phyloP scores from a whole-genome alignment of 2,888 invertebrate genomes.

The Oithona nana region DNA sequence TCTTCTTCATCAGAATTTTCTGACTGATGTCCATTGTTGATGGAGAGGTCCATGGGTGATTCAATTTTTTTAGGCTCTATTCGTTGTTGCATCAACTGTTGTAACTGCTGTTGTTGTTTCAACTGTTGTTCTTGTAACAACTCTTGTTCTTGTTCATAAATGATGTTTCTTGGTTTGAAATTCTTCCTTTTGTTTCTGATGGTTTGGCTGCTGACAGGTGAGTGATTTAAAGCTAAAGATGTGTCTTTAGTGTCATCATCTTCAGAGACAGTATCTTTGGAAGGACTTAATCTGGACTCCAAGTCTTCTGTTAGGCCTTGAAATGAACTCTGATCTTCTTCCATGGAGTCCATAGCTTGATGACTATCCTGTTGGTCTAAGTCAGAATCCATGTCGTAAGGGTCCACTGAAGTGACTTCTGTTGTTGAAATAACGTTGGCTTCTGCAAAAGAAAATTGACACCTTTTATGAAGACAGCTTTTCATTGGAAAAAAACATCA shows the following conservation, averaged over 20 bases:
- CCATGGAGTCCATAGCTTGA: too few relatives aligned
- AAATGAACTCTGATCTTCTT: too few relatives aligned
- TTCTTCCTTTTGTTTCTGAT: conserved; percentile 57
- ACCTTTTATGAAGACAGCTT: too few relatives aligned
- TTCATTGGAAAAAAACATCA: too few relatives aligned
- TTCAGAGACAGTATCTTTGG: too few relatives aligned
- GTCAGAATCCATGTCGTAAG: too few relatives aligned
- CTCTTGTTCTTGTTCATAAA: conserved; percentile 20
- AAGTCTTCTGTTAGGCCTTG: too few relatives aligned
- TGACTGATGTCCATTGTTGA: background rate
- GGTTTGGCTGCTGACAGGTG: conserved; percentile 20
- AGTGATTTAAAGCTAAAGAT: background rate
- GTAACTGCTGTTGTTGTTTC: background rate
- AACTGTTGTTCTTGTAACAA: background rate
- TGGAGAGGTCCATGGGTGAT: conserved; percentile 19
- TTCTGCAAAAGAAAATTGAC: too few relatives aligned
- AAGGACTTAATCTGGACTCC: too few relatives aligned
- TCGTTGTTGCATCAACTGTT: background rate
- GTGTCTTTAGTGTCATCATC: background rate
- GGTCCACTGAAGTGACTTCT: too few relatives aligned
- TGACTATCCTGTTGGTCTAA: too few relatives aligned
- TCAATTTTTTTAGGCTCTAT: background rate
- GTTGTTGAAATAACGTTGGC: too few relatives aligned
- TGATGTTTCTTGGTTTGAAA: conserved; percentile 53
- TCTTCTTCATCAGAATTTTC: background rate